These are phyloP conservation scores for Limnephilus rhombicus DNA, from an alignment of 2,888 invertebrate genomes.

Conservation along the genomic window DNA sequence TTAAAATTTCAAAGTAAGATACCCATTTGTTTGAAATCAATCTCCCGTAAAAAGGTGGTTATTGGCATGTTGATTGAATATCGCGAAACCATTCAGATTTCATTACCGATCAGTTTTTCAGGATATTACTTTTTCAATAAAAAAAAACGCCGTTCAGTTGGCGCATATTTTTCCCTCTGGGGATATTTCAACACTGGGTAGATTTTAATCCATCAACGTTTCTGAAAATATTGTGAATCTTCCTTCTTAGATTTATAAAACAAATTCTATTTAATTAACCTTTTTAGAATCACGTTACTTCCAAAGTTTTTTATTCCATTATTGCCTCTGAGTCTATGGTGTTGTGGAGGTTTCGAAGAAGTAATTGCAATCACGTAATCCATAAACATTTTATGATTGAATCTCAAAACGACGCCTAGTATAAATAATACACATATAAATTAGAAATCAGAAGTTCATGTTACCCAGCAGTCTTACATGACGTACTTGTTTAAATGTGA, in stretches of 20 bases:
- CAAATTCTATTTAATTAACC: no score
- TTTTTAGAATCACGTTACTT: background rate
- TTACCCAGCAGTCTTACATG: no score
- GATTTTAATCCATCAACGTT: background rate
- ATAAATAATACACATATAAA: no score
- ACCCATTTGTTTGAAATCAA: background rate
- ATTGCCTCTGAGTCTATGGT: no score
- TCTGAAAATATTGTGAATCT: background rate
- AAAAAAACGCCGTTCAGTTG: slow-evolving; percentile 35
- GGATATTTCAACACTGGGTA: slow-evolving; percentile 6
- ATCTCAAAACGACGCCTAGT: no score
- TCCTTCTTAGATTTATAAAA: background rate
- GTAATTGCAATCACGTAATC: background rate
- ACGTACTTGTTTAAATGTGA: no score
- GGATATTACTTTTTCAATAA: slow-evolving; percentile 58
- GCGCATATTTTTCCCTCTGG: slow-evolving; percentile 13
- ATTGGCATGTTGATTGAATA: slow-evolving; percentile 27
- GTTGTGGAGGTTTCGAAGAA: background rate
- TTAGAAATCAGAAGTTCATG: no score
- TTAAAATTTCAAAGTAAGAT: background rate
- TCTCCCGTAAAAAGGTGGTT: slow-evolving; percentile 2
- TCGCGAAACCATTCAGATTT: slow-evolving; percentile 45
- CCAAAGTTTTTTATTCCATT: background rate
- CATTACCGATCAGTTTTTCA: slow-evolving; percentile 49
- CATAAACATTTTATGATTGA: no score